Percentiles rank a stretch among this genome's conserved stretches.
phyloP scores from a whole-genome alignment of 2,113 vertebrate genomes.

The Periophthalmus modestus region DNA sequence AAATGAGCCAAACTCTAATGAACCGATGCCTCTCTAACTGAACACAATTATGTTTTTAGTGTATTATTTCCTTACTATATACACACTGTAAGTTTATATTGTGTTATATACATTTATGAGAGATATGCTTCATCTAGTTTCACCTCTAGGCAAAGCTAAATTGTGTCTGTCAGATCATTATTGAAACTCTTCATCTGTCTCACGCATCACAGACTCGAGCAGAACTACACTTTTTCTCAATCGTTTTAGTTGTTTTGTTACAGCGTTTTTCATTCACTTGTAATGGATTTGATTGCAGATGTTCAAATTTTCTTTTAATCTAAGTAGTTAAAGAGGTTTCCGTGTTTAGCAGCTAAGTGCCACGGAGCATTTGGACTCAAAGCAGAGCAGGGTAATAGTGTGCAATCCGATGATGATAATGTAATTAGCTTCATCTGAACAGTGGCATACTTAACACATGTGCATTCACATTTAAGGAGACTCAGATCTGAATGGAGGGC shows the following conservation, averaged over 20 bases:
- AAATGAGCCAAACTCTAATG: too few relatives aligned
- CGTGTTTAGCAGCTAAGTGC: slow-evolving; percentile 7
- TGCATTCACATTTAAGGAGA: not conserved
- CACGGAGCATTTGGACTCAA: not conserved
- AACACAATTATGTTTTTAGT: not conserved
- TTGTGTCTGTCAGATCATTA: not conserved
- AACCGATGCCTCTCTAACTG: not conserved
- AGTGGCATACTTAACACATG: not conserved
- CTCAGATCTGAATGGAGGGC: not conserved
- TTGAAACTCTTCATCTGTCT: not conserved
- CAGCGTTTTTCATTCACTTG: slow-evolving; percentile 2
- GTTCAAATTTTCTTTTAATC: slow-evolving; percentile 16
- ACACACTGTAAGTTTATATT: too few relatives aligned
- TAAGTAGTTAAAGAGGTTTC: slow-evolving; percentile 13
- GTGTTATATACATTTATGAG: not conserved
- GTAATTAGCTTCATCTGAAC: not conserved
- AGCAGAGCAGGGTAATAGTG: slow-evolving; percentile 6
- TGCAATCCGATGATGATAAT: slow-evolving; percentile 4
- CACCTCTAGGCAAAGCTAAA: too few relatives aligned
- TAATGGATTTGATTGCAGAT: slow-evolving; percentile 14
- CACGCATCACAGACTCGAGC: not conserved
- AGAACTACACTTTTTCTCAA: not conserved
- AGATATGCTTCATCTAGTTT: too few relatives aligned
- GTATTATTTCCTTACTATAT: too few relatives aligned
- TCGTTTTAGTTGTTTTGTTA: not conserved